phyloP scores from a whole-genome alignment of 2,113 vertebrate species.

The Eubucco bourcierii region DNA sequence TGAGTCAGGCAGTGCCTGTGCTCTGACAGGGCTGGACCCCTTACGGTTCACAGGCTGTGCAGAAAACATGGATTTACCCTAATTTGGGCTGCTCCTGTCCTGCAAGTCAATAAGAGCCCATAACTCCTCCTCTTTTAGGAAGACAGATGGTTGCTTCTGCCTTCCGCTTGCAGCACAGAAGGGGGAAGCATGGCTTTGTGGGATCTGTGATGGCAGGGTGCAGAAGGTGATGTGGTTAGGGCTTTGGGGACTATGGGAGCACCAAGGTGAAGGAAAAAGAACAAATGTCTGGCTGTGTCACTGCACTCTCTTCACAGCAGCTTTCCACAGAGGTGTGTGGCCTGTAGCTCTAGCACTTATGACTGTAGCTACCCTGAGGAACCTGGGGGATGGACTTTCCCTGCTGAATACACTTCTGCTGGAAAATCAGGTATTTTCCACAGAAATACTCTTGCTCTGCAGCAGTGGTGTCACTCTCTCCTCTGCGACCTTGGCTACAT shows the following conservation, averaged over 20 bases:
- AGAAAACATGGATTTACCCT: background rate
- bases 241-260: background rate
- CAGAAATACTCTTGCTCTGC: background rate
- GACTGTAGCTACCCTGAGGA: background rate
- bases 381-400: background rate
- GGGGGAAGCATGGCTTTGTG: rapidly evolving
- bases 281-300: rapidly evolving
- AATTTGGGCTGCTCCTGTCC: background rate
- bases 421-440: background rate
- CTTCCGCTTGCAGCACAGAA: background rate
- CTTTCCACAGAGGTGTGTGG: background rate
- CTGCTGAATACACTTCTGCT: background rate
- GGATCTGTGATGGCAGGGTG: rapidly evolving
- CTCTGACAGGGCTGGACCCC: background rate
- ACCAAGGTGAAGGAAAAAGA: background rate
- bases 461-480: background rate
- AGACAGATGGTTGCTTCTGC: background rate
- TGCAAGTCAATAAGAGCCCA: background rate
- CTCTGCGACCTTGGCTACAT: background rate
- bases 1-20: background rate
- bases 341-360: background rate
- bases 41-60: background rate
- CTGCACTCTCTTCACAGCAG: background rate
- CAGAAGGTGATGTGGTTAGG: background rate
- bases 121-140: background rate